Base-by-base conservation (phyloP, 1,140 invertebrate genomes). In the Temnothorax nylanderi region DNA sequence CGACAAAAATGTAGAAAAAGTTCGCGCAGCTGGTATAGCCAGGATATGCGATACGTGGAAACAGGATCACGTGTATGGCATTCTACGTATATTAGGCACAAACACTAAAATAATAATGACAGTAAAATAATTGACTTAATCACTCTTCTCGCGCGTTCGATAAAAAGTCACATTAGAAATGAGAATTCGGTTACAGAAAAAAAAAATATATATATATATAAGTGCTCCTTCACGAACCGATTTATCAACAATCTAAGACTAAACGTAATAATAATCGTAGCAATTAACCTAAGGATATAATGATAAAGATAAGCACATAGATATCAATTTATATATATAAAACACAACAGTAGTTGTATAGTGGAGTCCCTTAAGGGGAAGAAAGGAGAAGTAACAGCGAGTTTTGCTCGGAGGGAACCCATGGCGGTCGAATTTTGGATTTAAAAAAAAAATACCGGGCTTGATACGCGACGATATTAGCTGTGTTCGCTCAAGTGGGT, bases 401-500 rank as follows among this genome's bases (percentile, higher is more conserved):
- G 56, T 65, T 41, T 67, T 72, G 62, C 74, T 86, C 44, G 13
- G 74, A 86, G 65, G 49, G 51, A 75, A 81, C 88, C 74, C 86
- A 93, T 92, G 76, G 77, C 74, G 88, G 90, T 93, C 74, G 74
- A 65, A 47, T 84, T 84, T 60, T 88, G 67, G 84, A 58, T 58
- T 80, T 86, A 81, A 90, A 88, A 76, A 54, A 88, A 86, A 88
- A 88, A 76, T 10, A 5, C 88, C 0, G 18, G 77, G 49, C 26
- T 86, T 87, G 54, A 91, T 82, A 65, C 88, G 18, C 47, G 41
- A 85, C 16, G 86, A 87, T 92, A 93, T 95, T 95, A 95, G 92
- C 94, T 95, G 87, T 95, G 93, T 90, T 95, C 95, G 86, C 94
- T 95, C 58, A 94, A 86, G 87, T 94, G 95, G 91, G 94, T 88